Conservation (phyloP, 2,888 invertebrate genomes). For the Desoria tigrina region DNA sequence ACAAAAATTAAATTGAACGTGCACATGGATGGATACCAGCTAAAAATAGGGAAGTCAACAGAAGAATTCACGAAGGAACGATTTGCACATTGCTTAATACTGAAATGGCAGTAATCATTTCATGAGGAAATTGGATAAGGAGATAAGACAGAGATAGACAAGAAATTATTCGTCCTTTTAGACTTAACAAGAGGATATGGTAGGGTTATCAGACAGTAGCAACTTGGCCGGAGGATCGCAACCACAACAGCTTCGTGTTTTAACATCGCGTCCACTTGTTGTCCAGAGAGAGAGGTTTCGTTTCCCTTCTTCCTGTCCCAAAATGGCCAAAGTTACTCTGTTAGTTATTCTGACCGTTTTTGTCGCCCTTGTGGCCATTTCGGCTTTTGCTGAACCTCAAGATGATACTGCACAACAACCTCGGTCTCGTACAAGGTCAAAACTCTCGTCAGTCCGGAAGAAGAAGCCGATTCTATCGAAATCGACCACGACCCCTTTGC, state of each 20-base stretch:
- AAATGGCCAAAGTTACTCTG: slow-evolving; percentile 40
- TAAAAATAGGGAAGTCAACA: too few relatives aligned
- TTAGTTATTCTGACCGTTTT: slow-evolving; percentile 25
- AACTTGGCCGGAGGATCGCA: neutral
- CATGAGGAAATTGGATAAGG: slow-evolving; percentile 3
- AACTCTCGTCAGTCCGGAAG: neutral
- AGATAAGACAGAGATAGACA: neutral
- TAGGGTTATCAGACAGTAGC: slow-evolving; percentile 4
- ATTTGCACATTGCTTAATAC: too few relatives aligned
- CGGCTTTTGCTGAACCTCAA: slow-evolving; percentile 3
- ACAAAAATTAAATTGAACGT: too few relatives aligned
- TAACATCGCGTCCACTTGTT: neutral
- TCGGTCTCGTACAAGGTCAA: neutral
- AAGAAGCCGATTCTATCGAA: neutral
- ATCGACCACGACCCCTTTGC: neutral
- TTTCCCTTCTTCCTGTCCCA: slow-evolving; percentile 18
- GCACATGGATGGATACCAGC: too few relatives aligned
- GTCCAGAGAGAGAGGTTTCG: slow-evolving; percentile 7
- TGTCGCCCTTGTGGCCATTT: slow-evolving; percentile 20
- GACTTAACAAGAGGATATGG: neutral
- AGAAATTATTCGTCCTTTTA: too few relatives aligned
- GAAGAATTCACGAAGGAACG: too few relatives aligned
- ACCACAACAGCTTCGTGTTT: neutral
- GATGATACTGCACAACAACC: neutral
- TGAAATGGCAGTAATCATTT: neutral